These are phyloP conservation scores for Stichopus chloronotus DNA, from an alignment of 35 echinoderm and acorn worm genomes.

Conservation along the genomic window DNA sequence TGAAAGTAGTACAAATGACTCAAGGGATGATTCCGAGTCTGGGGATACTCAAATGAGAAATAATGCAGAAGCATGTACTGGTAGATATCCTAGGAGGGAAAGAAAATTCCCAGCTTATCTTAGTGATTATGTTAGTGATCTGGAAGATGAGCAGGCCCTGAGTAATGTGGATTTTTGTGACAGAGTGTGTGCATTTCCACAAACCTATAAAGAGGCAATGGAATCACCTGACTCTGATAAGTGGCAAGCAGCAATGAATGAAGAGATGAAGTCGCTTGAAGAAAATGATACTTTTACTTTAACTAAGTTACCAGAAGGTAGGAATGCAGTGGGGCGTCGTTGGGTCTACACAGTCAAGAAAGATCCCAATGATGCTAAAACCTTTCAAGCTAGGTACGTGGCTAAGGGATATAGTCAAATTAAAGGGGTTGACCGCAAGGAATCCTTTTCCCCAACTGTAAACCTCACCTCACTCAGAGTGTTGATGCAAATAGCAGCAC, in stretches of 20 bases:
- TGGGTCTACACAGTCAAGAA: conserved; percentile 49
- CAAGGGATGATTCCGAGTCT: background rate
- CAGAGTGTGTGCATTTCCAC: background rate
- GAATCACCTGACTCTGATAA: background rate
- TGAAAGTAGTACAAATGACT: too few relatives aligned
- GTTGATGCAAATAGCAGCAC: background rate
- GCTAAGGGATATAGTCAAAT: conserved; percentile 58
- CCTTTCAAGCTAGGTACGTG: conserved; percentile 55
- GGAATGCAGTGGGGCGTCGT: conserved; percentile 2
- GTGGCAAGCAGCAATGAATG: conserved; percentile 37
- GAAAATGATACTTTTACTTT: conserved; percentile 58
- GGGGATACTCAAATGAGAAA: background rate
- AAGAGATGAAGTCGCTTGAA: conserved; percentile 49
- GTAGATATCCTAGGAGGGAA: conserved; percentile 51
- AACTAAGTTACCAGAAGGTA: conserved; percentile 35
- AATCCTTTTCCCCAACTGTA: conserved; percentile 55
- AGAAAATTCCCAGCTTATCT: conserved; percentile 28
- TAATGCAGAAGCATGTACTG: background rate
- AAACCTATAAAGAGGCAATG: conserved; percentile 31
- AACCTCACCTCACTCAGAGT: conserved; percentile 35
- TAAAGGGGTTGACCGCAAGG: conserved; percentile 39
- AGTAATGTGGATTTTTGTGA: conserved; percentile 15
- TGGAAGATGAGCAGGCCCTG: background rate
- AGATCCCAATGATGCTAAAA: conserved; percentile 2
- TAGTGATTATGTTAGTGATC: background rate